Conservation (phyloP, 2,888 invertebrate genomes). For the Copidosoma aretas region DNA sequence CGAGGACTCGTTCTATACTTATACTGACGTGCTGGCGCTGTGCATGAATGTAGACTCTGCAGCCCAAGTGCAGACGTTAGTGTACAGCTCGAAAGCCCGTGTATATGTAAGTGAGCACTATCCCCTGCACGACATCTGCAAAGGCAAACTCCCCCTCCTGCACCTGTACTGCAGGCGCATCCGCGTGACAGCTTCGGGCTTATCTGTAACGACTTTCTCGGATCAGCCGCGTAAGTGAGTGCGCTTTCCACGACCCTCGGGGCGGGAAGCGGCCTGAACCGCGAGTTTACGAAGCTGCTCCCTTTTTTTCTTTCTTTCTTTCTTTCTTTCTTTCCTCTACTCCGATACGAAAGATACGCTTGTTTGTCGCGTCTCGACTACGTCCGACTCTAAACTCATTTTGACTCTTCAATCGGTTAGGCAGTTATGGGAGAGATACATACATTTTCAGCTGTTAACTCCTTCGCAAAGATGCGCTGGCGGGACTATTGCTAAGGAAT, state of each 20-base stretch:
- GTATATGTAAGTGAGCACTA: too few relatives aligned
- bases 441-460: too few relatives aligned
- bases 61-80: too few relatives aligned
- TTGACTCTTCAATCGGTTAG: too few relatives aligned
- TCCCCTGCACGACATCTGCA: neutral
- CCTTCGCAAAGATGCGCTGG: too few relatives aligned
- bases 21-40: too few relatives aligned
- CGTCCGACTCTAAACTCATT: neutral
- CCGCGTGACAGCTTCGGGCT: constrained; percentile 5
- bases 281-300: neutral
- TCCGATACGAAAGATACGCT: neutral
- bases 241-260: neutral
- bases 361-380: neutral
- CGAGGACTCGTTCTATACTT: too few relatives aligned
- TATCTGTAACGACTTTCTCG: constrained; percentile 32
- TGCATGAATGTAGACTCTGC: too few relatives aligned
- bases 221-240: constrained; percentile 17
- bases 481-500: too few relatives aligned
- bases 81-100: too few relatives aligned
- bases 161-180: neutral
- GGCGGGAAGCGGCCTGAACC: neutral
- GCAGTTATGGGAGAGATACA: too few relatives aligned
- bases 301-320: neutral
- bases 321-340: neutral
- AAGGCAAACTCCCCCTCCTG: neutral